These are phyloP conservation scores for Donacobius atricapilla DNA, from an alignment of 2,113 vertebrate species.

Conservation along the genomic window DNA sequence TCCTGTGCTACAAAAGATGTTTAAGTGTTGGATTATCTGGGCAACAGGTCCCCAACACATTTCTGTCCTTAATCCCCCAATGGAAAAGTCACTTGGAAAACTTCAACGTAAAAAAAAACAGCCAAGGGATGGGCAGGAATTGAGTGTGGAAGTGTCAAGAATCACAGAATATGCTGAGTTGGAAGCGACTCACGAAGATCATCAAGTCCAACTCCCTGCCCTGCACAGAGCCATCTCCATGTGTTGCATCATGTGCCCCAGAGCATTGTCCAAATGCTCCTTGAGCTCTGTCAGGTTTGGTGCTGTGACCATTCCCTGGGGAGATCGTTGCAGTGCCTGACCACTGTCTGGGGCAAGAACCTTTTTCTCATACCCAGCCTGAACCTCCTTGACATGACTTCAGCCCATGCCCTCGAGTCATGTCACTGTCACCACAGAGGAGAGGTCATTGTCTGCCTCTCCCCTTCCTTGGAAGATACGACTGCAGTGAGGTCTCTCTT, in stretches of 20 bases:
- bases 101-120: background rate
- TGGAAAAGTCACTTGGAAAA: background rate
- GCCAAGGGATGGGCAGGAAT: accelerated
- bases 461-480: background rate
- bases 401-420: background rate
- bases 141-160: background rate
- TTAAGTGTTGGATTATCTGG: background rate
- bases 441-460: background rate
- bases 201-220: background rate
- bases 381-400: background rate
- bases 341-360: background rate
- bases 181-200: background rate
- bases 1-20: background rate
- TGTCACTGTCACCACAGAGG: background rate
- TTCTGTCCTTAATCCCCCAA: background rate
- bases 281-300: background rate
- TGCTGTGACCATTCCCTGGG: background rate
- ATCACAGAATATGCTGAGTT: background rate
- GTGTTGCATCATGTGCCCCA: background rate
- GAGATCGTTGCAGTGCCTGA: background rate
- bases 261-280: background rate
- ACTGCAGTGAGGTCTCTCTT: background rate
- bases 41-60: background rate
- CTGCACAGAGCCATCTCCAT: background rate
- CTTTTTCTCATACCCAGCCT: background rate